A percentile compares a stretch with the other conserved stretches of the same genome.
Conservation (phyloP, 2,797 vertebrate genomes). For the Amblyopsis hoosieri region DNA sequence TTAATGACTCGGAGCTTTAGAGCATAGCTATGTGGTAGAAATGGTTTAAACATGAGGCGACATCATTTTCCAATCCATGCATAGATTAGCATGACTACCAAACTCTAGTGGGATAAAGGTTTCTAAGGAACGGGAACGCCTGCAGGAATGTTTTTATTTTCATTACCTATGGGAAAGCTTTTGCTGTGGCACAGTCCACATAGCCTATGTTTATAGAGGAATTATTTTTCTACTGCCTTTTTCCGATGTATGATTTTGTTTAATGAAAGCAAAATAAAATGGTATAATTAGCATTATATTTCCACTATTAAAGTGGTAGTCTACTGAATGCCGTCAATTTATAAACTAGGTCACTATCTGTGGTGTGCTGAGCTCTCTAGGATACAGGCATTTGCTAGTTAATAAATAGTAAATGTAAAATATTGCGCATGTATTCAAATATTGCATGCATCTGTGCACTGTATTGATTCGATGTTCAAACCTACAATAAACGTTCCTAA, state of each 20-base stretch:
- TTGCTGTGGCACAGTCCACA: conserved; percentile 52
- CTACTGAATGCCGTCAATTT: conserved; percentile 4
- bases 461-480: conserved; percentile 31
- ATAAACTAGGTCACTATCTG: neutral
- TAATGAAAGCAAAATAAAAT: conserved; percentile 17
- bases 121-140: conserved; percentile 26
- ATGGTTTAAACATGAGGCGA: conserved; percentile 25
- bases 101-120: conserved; percentile 25
- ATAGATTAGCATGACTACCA: conserved; percentile 21
- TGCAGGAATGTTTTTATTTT: conserved; percentile 18
- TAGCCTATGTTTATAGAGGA: conserved; percentile 65
- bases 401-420: conserved; percentile 11
- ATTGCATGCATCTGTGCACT: conserved; percentile 54
- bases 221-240: conserved; percentile 83
- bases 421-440: conserved; percentile 41
- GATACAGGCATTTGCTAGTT: conserved; percentile 9
- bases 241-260: conserved; percentile 53
- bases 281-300: neutral
- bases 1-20: conserved; percentile 60
- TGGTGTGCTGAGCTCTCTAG: neutral
- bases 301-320: conserved; percentile 6
- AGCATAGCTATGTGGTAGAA: conserved; percentile 28
- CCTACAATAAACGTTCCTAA: conserved; percentile 50
- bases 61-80: conserved; percentile 16
- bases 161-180: conserved; percentile 30